Base-by-base conservation (phyloP, 2,113 vertebrate genomes). In the Poicephalus gulielmi region DNA sequence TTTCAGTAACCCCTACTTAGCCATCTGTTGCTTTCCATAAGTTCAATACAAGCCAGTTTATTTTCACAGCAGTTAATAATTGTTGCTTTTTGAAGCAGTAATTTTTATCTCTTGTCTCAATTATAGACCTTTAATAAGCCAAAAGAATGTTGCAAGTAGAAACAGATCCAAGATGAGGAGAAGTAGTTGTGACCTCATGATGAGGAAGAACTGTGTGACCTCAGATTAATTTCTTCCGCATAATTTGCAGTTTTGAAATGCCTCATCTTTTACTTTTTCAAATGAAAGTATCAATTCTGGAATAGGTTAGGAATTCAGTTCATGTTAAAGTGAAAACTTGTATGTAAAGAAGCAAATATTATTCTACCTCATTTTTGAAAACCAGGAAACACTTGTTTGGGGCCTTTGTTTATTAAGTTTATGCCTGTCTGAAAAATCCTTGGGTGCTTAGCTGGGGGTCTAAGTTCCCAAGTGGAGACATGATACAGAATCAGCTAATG, bases 21-120 rank as follows among this genome's bases (percentile, higher is more conserved):
- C 94, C 94, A 97, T 98, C 97, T 98, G 96, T 97, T 98, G 97
- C 93, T 97, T 97, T 97, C 94, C 50, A 23, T 97, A 95, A 83
- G 60, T 95, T 98, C 96, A 93, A 94, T 44, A 83, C 94, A 97
- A 98, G 88, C 94, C 43, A 59, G 43, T 93, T 91, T 87, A 73
- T 94, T 92, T 96, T 88, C 37, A 57, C 13, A 57, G 52, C 50
- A 76, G n/a, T 66, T 92, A 79, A 60, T 87, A 91, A 63, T 63
- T 78, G 35, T 68, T 95, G 39, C 27, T 52, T 25, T 96, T 90
- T 84, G 60, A 86, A 91, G 11, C 31, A 82, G 33, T 60, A 37
- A 30, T 86, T 92, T 92, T 94, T 89, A 71, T 89, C 41, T 94
- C 49, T 60, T 60, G 33, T 47, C 43, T 5, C n/a, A 52, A 33